Evolutionary conservation across 2,113 vertebrate species (phyloP).

Genomic region (Rhizomys pruinosus): DNA sequence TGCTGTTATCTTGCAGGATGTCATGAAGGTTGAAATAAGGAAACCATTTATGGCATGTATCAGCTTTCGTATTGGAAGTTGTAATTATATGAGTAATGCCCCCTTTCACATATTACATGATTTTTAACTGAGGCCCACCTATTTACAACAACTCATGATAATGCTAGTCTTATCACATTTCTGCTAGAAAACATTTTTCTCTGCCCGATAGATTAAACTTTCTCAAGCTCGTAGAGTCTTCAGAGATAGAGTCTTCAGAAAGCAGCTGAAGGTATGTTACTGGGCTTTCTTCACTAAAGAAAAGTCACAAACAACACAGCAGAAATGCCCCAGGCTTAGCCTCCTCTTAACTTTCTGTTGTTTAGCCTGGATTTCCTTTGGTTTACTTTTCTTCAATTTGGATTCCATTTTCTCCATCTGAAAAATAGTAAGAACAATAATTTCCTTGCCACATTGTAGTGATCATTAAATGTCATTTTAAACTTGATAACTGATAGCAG

Average conservation of each 20-base stretch:
- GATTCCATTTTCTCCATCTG: neutral
- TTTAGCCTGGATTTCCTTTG: neutral
- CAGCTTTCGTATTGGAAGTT: constrained; percentile 6
- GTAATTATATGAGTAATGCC: constrained; percentile 60
- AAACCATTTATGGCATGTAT: constrained; percentile 51
- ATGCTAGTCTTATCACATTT: constrained; percentile 1
- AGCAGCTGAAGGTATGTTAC: neutral
- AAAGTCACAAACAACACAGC: neutral
- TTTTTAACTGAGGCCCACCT: neutral
- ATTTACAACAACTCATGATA: constrained; percentile 39
- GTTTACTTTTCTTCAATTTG: neutral
- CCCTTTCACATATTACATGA: neutral
- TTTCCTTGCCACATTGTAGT: neutral
- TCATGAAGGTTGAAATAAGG: constrained; percentile 67
- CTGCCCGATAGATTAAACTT: neutral
- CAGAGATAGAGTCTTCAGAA: constrained; percentile 33
- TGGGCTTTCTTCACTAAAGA: neutral
- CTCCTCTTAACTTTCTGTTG: neutral
- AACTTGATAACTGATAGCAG: neutral
- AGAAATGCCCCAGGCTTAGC: neutral
- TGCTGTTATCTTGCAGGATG: constrained; percentile 20
- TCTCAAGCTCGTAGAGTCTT: neutral
- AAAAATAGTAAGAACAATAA: neutral
- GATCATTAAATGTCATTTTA: constrained; percentile 13
- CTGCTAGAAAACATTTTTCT: constrained; percentile 16